A percentile compares a stretch with the other conserved stretches of the same genome.
Evolutionary conservation across 2,797 vertebrate species (phyloP).

Genomic region (Alauda arvensis): DNA sequence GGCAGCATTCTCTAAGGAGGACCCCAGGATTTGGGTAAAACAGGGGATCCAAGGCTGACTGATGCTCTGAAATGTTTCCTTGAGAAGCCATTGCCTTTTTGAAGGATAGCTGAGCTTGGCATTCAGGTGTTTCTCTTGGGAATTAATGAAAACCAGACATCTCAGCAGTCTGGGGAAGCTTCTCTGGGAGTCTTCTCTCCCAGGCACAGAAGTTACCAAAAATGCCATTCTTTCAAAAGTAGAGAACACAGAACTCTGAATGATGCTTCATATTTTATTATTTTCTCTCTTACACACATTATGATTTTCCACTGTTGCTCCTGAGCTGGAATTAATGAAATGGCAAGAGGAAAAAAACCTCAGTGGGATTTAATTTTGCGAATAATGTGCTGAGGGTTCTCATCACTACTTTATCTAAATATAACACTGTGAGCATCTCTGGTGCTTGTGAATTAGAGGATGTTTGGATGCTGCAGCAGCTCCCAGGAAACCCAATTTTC

Average conservation of each 20-base stretch:
- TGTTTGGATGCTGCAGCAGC: constrained; percentile 30
- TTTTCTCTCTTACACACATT: not conserved
- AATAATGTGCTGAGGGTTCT: constrained; percentile 18
- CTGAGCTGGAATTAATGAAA: constrained; percentile 27
- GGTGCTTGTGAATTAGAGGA: constrained; percentile 30
- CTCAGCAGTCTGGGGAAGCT: not conserved
- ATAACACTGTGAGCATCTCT: not conserved
- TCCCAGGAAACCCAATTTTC: constrained; percentile 41
- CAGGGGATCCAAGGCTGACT: not conserved
- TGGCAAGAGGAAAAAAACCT: not conserved
- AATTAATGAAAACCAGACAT: not conserved
- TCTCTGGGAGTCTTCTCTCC: not conserved
- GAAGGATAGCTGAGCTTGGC: not conserved
- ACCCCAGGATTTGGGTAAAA: not conserved
- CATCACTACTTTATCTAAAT: constrained; percentile 43
- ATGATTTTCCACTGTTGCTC: not conserved
- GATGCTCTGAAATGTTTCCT: not conserved
- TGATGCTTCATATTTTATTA: not conserved
- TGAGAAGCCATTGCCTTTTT: not conserved
- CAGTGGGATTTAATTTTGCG: constrained; percentile 29
- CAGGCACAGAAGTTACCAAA: not conserved
- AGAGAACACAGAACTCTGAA: not conserved
- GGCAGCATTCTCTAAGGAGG: not conserved
- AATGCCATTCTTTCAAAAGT: not conserved
- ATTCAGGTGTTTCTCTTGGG: not conserved